Evolutionary conservation across 2,888 invertebrate genomes (phyloP), one percentile per base, ranked within the genome.

Genomic region (Zaprionus bogoriensis): DNA sequence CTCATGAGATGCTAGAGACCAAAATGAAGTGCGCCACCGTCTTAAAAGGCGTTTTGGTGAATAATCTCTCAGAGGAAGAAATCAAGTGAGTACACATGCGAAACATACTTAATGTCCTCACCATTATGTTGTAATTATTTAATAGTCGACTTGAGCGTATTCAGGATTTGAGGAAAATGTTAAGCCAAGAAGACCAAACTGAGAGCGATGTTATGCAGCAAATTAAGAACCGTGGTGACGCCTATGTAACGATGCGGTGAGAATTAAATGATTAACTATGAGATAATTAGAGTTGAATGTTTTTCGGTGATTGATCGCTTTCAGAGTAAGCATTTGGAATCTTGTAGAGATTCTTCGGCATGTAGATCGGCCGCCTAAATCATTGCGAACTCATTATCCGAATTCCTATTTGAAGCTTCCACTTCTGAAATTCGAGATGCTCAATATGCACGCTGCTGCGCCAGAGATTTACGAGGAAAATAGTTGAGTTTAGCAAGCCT

Each of bases 61-160:
- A 90, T 44, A 90, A 90, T 73, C 72, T 88, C 2, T 87, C 88
- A 0, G 83, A 89, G 14, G 89, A 89, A 52, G 90, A 90, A 54
- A 81, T 88, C 10, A 73, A 65, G 91, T 91, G 65, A 71, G 73
- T 2, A 17, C 2, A n/a, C 27, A 9, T 20, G 7, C 5, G 20
- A 1, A 28, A 1, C 3, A 28, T n/a, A 10, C 39, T 1, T 2
- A 1, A 1, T 1, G 4, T n/a, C n/a, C n/a, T n/a, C n/a, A n/a
- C n/a, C n/a, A n/a, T n/a, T n/a, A n/a, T n/a, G n/a, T n/a, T n/a
- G 1, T 9, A 38, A 5, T 2, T 30, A 22, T 0, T 22, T 4
- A 4, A 1, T 20, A 90, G 90, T 30, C 89, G 90, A 0, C 9
- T 83, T 6, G 61, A 81, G 20, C 78, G 70, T 17, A 89, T 91